phyloP scores from a whole-genome alignment of 2,113 vertebrate species.

The Pangasianodon gigas region DNA sequence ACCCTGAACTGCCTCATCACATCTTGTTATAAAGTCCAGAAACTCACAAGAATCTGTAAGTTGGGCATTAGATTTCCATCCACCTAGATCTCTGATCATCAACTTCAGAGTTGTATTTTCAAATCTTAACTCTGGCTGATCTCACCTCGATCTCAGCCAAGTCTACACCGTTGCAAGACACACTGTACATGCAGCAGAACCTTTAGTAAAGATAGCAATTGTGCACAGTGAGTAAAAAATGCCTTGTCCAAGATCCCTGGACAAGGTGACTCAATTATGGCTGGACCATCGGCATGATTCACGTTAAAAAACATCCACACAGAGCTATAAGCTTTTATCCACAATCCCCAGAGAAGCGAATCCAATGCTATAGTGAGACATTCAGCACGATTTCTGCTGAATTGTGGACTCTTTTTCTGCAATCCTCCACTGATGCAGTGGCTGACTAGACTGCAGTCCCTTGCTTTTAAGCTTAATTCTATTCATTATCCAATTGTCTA shows the following conservation, averaged over 20 bases:
- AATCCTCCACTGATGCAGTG: not conserved
- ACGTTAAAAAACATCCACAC: not conserved
- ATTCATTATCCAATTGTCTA: not conserved
- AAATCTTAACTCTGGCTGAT: no score
- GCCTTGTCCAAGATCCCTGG: not conserved
- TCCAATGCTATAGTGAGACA: not conserved
- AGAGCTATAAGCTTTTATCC: not conserved
- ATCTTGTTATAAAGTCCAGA: no score
- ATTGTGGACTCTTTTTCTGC: not conserved
- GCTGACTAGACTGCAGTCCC: not conserved
- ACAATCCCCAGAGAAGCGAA: not conserved
- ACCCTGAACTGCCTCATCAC: no score
- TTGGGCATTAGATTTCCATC: no score
- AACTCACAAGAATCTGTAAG: no score
- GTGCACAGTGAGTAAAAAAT: not conserved
- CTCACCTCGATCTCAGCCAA: no score
- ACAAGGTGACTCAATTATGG: not conserved
- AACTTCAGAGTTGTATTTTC: no score
- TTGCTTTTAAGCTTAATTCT: not conserved
- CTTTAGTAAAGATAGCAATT: not conserved
- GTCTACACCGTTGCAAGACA: not conserved
- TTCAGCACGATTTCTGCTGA: not conserved
- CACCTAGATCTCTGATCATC: no score
- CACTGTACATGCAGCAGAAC: not conserved
- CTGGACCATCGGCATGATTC: not conserved